Conservation (phyloP, 2,113 vertebrate species). For the Antechinus flavipes region DNA sequence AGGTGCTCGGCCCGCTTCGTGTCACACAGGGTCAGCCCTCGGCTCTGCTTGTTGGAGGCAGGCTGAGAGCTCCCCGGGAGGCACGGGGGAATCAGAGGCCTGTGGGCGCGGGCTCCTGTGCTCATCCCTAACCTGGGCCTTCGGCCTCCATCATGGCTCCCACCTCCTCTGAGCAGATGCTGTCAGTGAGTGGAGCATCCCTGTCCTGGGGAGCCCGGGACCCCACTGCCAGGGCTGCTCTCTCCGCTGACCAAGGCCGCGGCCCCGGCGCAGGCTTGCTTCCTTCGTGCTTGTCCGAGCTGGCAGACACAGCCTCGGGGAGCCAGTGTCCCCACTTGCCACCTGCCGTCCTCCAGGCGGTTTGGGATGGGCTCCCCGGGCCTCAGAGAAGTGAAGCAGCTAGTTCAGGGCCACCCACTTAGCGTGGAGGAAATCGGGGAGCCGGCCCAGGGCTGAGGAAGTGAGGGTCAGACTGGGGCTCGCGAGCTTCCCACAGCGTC, state of each 20-base stretch:
- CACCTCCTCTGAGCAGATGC: not conserved
- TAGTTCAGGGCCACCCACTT: not conserved
- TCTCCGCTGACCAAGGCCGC: not conserved
- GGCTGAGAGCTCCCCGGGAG: not conserved
- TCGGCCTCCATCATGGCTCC: not conserved
- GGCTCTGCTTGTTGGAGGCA: not conserved
- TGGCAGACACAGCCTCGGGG: not conserved
- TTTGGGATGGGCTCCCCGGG: not conserved
- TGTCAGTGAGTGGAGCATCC: not conserved
- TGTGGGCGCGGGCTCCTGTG: not conserved
- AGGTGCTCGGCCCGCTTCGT: not conserved
- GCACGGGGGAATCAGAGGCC: rapidly evolving
- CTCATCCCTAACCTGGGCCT: not conserved
- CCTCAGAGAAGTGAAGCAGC: not conserved
- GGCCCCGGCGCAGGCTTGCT: not conserved
- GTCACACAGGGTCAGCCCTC: no score
- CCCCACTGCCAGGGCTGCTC: not conserved
- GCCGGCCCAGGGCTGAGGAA: not conserved
- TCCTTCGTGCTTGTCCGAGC: not conserved
- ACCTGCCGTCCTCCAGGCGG: not conserved
- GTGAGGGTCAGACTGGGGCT: not conserved
- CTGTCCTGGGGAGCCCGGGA: not conserved
- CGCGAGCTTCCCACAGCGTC: not conserved
- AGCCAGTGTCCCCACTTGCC: not conserved
- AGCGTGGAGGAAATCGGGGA: not conserved